Conservation (phyloP, 2,797 vertebrate genomes). For the Natrix natrix region DNA sequence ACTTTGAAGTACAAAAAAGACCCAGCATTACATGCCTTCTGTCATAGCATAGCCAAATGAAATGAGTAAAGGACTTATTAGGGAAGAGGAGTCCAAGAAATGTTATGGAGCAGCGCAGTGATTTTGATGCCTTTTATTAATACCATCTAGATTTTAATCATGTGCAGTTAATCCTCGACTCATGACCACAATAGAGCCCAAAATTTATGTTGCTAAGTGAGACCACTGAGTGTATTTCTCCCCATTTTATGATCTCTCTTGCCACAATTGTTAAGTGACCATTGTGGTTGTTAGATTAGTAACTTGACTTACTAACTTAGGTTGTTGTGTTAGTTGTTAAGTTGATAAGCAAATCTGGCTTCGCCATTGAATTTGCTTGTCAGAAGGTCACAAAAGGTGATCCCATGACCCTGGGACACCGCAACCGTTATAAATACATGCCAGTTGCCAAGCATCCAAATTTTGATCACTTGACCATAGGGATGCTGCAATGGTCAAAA, state of each 20-base stretch:
- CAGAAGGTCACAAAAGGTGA: too few species aligned
- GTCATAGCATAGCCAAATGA: background rate
- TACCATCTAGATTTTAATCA: background rate
- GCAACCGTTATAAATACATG: background rate
- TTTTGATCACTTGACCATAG: background rate
- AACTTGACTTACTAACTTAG: background rate
- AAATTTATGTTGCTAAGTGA: background rate
- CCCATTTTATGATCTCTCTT: background rate
- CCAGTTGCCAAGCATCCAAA: background rate
- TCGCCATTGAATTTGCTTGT: background rate
- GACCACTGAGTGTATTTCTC: background rate
- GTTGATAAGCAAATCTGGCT: background rate
- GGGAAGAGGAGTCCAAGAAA: background rate
- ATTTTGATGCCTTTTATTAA: background rate
- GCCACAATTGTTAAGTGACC: background rate
- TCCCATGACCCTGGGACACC: background rate
- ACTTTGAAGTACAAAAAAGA: background rate
- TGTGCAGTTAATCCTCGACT: background rate
- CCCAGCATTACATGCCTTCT: background rate
- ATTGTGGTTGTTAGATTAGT: background rate
- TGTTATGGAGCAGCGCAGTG: too few species aligned
- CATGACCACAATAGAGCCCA: background rate
- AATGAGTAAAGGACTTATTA: background rate
- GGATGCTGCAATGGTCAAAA: background rate
- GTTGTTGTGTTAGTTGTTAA: background rate